phyloP scores from a whole-genome alignment of 2,113 vertebrate species.

The Rhinolophus ferrumequinum region DNA sequence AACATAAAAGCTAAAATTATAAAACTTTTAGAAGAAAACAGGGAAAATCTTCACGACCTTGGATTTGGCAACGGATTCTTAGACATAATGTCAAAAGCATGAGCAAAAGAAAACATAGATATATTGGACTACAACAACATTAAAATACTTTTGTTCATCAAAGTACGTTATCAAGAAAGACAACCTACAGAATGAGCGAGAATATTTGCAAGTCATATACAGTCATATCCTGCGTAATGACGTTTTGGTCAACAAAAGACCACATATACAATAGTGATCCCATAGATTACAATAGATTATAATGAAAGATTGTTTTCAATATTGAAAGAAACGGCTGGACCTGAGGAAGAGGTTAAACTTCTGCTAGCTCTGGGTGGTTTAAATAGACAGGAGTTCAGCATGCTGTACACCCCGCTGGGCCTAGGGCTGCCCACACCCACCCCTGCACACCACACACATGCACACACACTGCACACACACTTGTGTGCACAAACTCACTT shows the following conservation, averaged over 20 bases:
- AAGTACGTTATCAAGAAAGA: neutral
- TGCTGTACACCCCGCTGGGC: neutral
- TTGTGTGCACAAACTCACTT: neutral
- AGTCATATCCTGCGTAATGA: neutral
- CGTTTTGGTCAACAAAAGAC: neutral
- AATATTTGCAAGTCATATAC: neutral
- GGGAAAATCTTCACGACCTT: neutral
- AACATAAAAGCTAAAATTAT: neutral
- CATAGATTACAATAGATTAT: neutral
- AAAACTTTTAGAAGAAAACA: neutral
- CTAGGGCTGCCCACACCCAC: neutral
- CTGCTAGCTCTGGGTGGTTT: neutral
- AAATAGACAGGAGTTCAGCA: neutral
- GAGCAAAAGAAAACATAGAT: neutral
- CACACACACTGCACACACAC: neutral
- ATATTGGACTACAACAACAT: neutral
- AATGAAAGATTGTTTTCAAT: neutral
- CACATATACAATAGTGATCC: neutral
- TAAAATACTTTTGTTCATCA: neutral
- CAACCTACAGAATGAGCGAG: neutral
- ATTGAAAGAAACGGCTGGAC: neutral
- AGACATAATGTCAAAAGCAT: neutral
- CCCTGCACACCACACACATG: neutral
- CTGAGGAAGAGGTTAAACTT: neutral
- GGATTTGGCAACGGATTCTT: neutral